Conservation (phyloP, 92 coral and sea anemone species). For the Palythoa caribaeorum region DNA sequence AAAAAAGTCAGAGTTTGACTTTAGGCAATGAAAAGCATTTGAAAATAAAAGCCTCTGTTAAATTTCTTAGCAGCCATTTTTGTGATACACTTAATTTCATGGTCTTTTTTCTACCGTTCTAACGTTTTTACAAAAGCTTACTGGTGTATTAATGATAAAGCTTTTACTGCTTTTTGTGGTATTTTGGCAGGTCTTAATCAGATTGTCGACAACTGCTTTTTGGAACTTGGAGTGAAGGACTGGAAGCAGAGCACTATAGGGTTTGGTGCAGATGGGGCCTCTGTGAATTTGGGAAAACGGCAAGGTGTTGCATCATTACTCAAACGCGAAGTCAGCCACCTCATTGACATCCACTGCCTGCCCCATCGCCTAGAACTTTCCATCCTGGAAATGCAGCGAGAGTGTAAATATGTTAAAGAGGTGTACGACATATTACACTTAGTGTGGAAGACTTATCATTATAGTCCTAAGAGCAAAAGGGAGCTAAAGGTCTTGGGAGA, state of each 20-base stretch:
- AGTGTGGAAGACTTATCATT: constrained; percentile 60
- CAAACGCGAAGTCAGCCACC: constrained; percentile 35
- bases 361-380: constrained; percentile 56
- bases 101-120: constrained; percentile 5
- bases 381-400: constrained; percentile 55
- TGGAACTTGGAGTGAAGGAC: constrained; percentile 48
- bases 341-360: constrained; percentile 53
- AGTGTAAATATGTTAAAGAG: constrained; percentile 45
- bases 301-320: constrained; percentile 45
- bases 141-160: constrained; percentile 38
- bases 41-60: constrained; percentile 26
- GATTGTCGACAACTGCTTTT: constrained; percentile 43
- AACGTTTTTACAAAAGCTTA: constrained; percentile 16
- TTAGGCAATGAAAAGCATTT: constrained; percentile 6
- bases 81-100: constrained; percentile 45
- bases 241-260: constrained; percentile 47
- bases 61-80: constrained; percentile 31
- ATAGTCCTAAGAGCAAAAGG: constrained; percentile 52
- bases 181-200: constrained; percentile 47
- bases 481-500: constrained; percentile 45
- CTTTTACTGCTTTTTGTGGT: constrained; percentile 25
- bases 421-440: constrained; percentile 53
- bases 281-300: constrained; percentile 58
- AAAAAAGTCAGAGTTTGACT: not conserved
- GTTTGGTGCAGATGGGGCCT: constrained; percentile 56